These are phyloP conservation scores for Laothoe populi DNA, from an alignment of 2,888 invertebrate species.

Conservation along the genomic window DNA sequence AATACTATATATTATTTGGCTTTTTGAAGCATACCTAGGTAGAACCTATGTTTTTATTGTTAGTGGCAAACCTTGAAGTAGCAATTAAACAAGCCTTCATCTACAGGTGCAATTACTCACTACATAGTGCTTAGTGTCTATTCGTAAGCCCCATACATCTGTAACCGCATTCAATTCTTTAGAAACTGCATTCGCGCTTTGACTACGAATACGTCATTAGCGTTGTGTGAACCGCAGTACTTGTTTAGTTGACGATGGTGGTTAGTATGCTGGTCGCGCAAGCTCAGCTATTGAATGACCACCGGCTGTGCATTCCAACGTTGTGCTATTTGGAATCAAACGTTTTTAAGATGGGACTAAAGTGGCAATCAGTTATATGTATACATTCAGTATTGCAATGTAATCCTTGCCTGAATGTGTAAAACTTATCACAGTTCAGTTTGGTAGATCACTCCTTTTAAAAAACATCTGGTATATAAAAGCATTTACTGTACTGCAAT, in stretches of 20 bases:
- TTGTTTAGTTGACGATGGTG: background rate
- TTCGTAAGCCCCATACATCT: background rate
- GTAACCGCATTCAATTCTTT: constrained; percentile 1
- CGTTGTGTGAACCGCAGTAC: background rate
- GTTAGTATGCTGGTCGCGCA: constrained; percentile 15
- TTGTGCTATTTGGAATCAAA: background rate
- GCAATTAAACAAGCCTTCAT: background rate
- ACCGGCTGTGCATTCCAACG: constrained; percentile 3
- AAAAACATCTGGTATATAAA: too few species aligned
- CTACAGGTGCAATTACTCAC: background rate
- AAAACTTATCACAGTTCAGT: too few species aligned
- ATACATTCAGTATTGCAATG: too few species aligned
- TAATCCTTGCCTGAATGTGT: too few species aligned
- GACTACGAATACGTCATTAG: constrained; percentile 4
- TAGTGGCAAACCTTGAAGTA: too few species aligned
- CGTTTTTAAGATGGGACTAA: background rate
- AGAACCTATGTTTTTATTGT: too few species aligned
- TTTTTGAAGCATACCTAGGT: too few species aligned
- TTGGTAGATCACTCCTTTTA: too few species aligned
- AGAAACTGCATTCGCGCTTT: constrained; percentile 1
- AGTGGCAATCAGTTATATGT: background rate
- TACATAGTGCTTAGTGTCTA: too few species aligned
- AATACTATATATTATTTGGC: too few species aligned
- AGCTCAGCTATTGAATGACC: background rate
- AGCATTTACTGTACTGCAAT: too few species aligned